These are phyloP conservation scores for Notiomystis cincta DNA, from an alignment of 2,113 vertebrate species.

Conservation along the genomic window DNA sequence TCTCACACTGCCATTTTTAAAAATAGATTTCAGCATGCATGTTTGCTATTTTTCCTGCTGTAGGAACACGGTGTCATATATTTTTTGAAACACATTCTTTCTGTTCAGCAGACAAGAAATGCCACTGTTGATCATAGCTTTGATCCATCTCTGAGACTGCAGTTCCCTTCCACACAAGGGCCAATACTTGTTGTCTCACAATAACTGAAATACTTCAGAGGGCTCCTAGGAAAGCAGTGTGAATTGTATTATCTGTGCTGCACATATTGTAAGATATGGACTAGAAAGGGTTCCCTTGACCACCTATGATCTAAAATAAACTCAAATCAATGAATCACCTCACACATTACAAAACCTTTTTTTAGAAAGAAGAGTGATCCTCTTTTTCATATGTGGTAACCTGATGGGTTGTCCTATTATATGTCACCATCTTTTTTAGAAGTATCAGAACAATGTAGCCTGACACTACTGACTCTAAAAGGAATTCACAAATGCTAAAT, in stretches of 20 bases:
- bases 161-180: background rate
- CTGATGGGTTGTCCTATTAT: background rate
- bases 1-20: background rate
- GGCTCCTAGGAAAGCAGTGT: background rate
- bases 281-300: background rate
- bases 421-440: background rate
- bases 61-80: background rate
- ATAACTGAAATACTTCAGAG: background rate
- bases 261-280: background rate
- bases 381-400: background rate
- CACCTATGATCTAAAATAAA: background rate
- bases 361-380: background rate
- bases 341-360: background rate
- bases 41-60: background rate
- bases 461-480: background rate
- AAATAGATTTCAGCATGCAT: background rate
- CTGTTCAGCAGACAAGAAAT: background rate
- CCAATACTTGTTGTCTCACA: background rate
- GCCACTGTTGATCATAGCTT: background rate
- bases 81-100: background rate
- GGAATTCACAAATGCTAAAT: background rate
- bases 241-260: background rate
- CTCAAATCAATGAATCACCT: background rate
- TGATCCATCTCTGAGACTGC: background rate
- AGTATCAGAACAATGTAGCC: background rate